Evolutionary conservation across 2,888 invertebrate genomes (phyloP).

Genomic region (Limnephilus marmoratus): DNA sequence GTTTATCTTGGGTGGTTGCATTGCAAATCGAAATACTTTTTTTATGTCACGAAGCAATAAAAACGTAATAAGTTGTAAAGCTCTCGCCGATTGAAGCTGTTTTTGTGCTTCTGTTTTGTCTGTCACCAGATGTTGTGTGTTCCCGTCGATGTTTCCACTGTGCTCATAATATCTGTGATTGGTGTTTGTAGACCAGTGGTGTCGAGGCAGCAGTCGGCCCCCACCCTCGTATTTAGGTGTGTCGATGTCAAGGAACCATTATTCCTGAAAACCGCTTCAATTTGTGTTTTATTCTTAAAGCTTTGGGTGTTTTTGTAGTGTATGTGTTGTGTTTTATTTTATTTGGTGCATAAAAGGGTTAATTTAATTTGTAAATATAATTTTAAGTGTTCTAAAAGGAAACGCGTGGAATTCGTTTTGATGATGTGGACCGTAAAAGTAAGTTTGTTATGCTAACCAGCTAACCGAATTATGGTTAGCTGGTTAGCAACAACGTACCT

Average conservation of each 20-base stretch:
- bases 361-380: background rate
- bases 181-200: slow-evolving; percentile 77
- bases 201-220: slow-evolving; percentile 78
- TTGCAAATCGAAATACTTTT: background rate
- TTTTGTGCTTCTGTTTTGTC: slow-evolving; percentile 6
- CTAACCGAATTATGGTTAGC: background rate
- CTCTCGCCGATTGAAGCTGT: background rate
- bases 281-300: background rate
- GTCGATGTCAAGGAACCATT: slow-evolving; percentile 68
- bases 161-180: slow-evolving; percentile 50
- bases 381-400: background rate
- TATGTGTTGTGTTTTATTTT: background rate
- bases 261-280: background rate
- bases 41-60: background rate
- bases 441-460: too few relatives aligned
- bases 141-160: slow-evolving; percentile 36
- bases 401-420: background rate
- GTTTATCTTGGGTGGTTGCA: background rate
- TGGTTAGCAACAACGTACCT: background rate
- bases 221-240: slow-evolving; percentile 79
- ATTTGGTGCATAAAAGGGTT: background rate
- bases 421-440: background rate
- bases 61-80: background rate
- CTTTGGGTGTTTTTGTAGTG: background rate
- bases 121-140: slow-evolving; percentile 33